These are phyloP conservation scores for Erynnis tages DNA, from an alignment of 2,888 invertebrate species.

Conservation along the genomic window DNA sequence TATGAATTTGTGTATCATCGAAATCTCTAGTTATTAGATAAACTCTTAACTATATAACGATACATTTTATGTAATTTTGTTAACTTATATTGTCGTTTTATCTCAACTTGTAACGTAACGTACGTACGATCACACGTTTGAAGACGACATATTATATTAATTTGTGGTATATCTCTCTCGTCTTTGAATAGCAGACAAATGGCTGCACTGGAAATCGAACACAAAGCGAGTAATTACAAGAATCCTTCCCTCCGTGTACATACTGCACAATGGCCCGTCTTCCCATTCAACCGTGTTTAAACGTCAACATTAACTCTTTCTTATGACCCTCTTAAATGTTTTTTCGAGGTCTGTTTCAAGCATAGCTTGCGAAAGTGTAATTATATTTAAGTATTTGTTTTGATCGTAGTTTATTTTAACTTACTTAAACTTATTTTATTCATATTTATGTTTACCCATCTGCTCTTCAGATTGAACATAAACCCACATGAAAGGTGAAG, in stretches of 20 bases:
- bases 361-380: no score
- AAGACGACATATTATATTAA: neutral
- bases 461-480: no score
- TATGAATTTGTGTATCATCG: no score
- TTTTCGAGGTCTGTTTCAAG: no score
- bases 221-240: constrained; percentile 25
- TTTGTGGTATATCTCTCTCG: neutral
- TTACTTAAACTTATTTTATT: no score
- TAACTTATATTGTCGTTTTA: neutral
- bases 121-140: neutral
- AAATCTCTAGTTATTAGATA: no score
- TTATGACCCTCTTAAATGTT: neutral
- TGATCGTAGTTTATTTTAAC: no score
- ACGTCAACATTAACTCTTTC: constrained; percentile 19
- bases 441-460: no score
- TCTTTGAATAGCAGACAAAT: constrained; percentile 5
- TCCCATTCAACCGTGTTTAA: constrained; percentile 19
- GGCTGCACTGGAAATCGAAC: constrained; percentile 6
- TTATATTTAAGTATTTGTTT: no score
- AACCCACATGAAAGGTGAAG: no score
- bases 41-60: no score
- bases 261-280: constrained; percentile 21
- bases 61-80: no score
- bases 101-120: neutral
- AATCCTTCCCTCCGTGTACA: constrained; percentile 23